These are phyloP conservation scores for Limulus polyphemus DNA, from an alignment of 2,888 invertebrate genomes.

Conservation along the genomic window DNA sequence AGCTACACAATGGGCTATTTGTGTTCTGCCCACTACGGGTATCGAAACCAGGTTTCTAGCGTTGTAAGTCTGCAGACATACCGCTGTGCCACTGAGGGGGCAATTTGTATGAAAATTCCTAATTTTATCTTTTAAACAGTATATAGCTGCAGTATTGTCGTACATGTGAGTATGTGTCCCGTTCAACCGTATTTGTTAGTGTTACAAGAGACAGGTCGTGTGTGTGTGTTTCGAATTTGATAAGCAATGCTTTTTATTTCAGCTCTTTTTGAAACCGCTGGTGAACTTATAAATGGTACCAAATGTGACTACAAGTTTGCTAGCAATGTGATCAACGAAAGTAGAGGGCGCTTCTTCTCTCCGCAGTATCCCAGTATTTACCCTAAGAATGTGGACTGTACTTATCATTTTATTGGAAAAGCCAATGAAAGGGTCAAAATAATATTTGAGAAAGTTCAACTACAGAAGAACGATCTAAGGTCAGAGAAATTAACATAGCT, in stretches of 20 bases:
- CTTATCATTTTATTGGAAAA: slow-evolving; percentile 70
- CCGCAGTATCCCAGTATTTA: slow-evolving; percentile 92
- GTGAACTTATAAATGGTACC: slow-evolving; percentile 58
- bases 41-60: too few relatives aligned
- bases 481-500: slow-evolving; percentile 30
- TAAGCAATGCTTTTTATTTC: slow-evolving; percentile 24
- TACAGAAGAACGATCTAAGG: slow-evolving; percentile 66
- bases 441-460: slow-evolving; percentile 62
- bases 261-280: slow-evolving; percentile 70
- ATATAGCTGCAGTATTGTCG: too few relatives aligned
- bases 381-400: slow-evolving; percentile 77
- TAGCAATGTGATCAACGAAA: slow-evolving; percentile 53
- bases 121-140: too few relatives aligned
- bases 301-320: slow-evolving; percentile 76
- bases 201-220: too few relatives aligned
- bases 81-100: too few relatives aligned
- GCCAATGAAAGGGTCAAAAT: slow-evolving; percentile 56
- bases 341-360: slow-evolving; percentile 70
- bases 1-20: too few relatives aligned
- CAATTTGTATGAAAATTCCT: too few relatives aligned
- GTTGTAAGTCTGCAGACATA: too few relatives aligned
- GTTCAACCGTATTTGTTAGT: too few relatives aligned
- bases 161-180: too few relatives aligned
- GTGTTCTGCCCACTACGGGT: too few relatives aligned
- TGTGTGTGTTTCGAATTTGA: too few relatives aligned